Conservation (phyloP, 2,113 vertebrate species). For the Chionomys nivalis region DNA sequence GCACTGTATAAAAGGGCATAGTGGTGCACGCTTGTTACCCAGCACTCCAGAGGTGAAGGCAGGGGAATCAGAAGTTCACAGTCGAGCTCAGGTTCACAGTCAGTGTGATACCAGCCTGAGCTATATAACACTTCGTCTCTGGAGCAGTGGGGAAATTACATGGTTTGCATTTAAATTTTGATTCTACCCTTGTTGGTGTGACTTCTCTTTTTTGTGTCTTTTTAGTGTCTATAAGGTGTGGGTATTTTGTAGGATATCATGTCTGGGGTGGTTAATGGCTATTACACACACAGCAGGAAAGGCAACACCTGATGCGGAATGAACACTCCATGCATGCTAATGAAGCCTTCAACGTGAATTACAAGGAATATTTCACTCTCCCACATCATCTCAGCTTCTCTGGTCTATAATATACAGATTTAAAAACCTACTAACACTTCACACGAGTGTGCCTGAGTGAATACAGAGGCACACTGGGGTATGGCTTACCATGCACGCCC, state of each 20-base stretch:
- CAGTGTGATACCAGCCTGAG: background rate
- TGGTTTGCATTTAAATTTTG: background rate
- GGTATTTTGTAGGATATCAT: background rate
- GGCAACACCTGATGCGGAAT: background rate
- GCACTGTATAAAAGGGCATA: background rate
- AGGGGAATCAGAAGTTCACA: background rate
- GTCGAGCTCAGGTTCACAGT: no score
- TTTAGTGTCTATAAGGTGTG: background rate
- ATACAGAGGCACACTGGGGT: background rate
- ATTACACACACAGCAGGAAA: background rate
- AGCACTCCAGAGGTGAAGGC: background rate
- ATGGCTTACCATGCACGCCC: accelerated
- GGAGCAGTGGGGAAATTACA: background rate
- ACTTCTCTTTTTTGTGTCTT: background rate
- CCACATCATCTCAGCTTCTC: accelerated
- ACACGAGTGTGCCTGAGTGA: background rate
- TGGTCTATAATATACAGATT: background rate
- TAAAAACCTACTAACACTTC: background rate
- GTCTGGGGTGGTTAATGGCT: background rate
- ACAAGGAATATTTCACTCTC: background rate
- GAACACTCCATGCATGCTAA: background rate
- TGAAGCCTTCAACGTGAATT: background rate
- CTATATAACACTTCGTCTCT: background rate
- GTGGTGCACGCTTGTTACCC: background rate
- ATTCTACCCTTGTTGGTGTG: background rate